These are phyloP conservation scores for Syngnathus scovelli DNA, from an alignment of 2,113 vertebrate species.

Conservation along the genomic window DNA sequence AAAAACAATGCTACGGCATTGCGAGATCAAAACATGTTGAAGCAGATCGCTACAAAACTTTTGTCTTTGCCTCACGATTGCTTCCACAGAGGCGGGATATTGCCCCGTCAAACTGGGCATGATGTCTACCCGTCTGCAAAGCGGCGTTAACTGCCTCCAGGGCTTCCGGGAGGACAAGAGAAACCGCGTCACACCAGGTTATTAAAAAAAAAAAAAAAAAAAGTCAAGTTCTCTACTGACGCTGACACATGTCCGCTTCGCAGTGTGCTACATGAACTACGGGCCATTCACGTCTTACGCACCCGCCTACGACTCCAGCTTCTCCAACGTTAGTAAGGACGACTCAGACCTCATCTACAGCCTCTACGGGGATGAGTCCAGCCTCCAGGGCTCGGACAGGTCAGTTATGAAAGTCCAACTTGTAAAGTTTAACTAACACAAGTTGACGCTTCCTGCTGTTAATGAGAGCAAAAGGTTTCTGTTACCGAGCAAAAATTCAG, in stretches of 20 bases:
- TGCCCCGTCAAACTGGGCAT: conserved; percentile 87
- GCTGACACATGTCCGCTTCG: neutral
- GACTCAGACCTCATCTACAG: conserved; percentile 92
- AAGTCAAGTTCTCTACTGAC: neutral
- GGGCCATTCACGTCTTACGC: conserved; percentile 93
- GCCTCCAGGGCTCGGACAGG: conserved; percentile 80
- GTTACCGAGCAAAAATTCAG: neutral
- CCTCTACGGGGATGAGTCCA: conserved; percentile 85
- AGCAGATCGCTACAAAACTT: neutral
- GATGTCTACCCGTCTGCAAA: conserved; percentile 86
- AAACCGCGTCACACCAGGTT: conserved; percentile 89
- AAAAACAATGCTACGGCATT: neutral
- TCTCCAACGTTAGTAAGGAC: conserved; percentile 92
- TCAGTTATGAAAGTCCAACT: conserved; percentile 30
- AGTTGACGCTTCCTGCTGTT: neutral
- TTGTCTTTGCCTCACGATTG: neutral
- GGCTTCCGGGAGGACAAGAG: conserved; percentile 98
- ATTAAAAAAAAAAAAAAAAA: neutral
- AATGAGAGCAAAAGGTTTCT: neutral
- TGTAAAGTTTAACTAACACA: no score
- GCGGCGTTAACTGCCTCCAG: conserved; percentile 87
- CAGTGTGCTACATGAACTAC: conserved; percentile 92
- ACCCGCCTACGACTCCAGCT: conserved; percentile 91
- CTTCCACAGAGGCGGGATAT: conserved; percentile 79
- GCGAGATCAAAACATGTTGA: neutral